These are phyloP conservation scores for Colletes gigas DNA, from an alignment of 1,140 invertebrate species.

Conservation along the genomic window DNA sequence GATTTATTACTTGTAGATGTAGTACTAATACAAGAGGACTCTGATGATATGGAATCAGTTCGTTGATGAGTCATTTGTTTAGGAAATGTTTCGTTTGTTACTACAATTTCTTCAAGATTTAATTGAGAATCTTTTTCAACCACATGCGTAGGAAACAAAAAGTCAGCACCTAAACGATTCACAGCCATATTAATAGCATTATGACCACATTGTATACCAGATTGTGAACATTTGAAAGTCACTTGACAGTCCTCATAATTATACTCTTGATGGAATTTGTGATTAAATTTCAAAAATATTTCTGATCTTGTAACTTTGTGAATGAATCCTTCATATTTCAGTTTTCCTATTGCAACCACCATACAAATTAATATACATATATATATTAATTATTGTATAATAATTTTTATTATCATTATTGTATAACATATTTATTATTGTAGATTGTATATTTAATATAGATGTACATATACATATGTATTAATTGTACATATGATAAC, in stretches of 20 bases:
- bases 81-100: slow-evolving; percentile 40
- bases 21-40: slow-evolving; percentile 41
- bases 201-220: slow-evolving; percentile 84
- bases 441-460: background rate
- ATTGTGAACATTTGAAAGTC: slow-evolving; percentile 83
- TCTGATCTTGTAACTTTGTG: slow-evolving; percentile 86
- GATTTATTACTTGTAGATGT: slow-evolving; percentile 33
- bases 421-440: slow-evolving; percentile 16
- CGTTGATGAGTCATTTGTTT: slow-evolving; percentile 17
- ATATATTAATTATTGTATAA: slow-evolving; percentile 5
- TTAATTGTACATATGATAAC: slow-evolving; percentile 8
- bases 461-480: too few species aligned
- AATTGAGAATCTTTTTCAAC: slow-evolving; percentile 70
- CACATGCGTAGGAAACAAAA: slow-evolving; percentile 86
- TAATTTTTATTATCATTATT: background rate
- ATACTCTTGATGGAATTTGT: slow-evolving; percentile 86
- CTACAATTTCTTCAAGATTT: slow-evolving; percentile 66
- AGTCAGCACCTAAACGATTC: slow-evolving; percentile 81
- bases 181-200: slow-evolving; percentile 84
- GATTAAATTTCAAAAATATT: slow-evolving; percentile 88
- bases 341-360: slow-evolving; percentile 60
- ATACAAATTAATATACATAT: slow-evolving; percentile 29
- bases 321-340: slow-evolving; percentile 89
- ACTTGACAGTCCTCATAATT: slow-evolving; percentile 85
- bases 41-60: slow-evolving; percentile 56